phyloP scores from a whole-genome alignment of 2,113 vertebrate genomes.

The Microtus montanus region DNA sequence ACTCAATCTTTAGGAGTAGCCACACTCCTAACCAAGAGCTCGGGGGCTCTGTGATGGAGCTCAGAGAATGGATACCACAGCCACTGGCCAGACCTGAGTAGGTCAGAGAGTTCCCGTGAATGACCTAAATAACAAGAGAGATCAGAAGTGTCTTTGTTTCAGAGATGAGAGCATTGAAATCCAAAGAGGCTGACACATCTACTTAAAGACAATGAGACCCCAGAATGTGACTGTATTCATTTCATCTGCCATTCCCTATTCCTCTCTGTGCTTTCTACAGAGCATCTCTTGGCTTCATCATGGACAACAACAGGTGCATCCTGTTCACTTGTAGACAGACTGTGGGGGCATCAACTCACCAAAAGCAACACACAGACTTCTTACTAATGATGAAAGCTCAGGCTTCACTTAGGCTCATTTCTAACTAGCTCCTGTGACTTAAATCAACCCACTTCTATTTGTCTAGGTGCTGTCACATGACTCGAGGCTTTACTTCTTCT shows the following conservation, averaged over 20 bases:
- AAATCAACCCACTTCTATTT: background rate
- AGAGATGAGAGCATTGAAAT: background rate
- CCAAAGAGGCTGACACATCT: background rate
- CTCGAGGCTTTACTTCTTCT: background rate
- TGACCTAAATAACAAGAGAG: background rate
- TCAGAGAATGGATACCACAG: fast-evolving
- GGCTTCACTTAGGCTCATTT: background rate
- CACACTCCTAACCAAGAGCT: too few species aligned
- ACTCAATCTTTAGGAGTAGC: background rate
- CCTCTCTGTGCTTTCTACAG: background rate
- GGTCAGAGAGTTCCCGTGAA: background rate
- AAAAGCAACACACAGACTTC: background rate
- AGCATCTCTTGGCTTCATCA: background rate
- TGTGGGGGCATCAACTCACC: background rate
- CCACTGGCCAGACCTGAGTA: background rate
- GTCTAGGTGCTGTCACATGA: background rate
- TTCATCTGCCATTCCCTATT: background rate
- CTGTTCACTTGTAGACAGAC: background rate
- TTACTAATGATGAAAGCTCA: background rate
- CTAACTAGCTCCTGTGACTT: background rate
- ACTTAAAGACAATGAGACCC: background rate
- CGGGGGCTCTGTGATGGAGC: background rate
- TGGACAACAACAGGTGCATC: background rate
- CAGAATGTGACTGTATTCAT: background rate
- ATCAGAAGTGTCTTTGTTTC: background rate